Conservation (phyloP, 2,113 vertebrate species). For the Acrocephalus arundinaceus region DNA sequence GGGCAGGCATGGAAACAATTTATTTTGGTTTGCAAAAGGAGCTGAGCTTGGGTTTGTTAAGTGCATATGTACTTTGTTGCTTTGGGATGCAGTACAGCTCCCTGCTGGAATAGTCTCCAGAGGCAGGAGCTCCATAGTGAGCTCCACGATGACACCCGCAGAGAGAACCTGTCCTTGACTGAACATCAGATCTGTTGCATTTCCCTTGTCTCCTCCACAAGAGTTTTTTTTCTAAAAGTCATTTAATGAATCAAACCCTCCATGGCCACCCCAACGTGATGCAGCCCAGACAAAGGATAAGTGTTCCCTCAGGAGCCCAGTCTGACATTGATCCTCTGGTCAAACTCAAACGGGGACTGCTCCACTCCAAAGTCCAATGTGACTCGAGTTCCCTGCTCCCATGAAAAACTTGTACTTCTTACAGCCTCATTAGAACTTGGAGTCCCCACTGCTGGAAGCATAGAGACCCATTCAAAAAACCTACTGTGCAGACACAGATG, state of each 20-base stretch:
- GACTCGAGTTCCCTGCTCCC: neutral
- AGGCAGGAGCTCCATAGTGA: neutral
- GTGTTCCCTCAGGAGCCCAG: neutral
- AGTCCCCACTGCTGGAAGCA: neutral
- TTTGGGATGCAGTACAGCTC: neutral
- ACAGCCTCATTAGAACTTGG: neutral
- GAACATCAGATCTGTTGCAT: neutral
- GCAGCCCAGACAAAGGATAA: neutral
- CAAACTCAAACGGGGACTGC: neutral
- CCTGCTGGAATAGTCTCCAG: neutral
- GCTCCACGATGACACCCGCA: neutral
- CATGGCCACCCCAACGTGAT: neutral
- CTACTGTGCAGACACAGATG: neutral
- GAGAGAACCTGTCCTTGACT: neutral
- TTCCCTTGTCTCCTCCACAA: neutral
- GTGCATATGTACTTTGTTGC: neutral
- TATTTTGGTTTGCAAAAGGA: constrained; percentile 32
- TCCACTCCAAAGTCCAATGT: neutral
- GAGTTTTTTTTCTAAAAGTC: neutral
- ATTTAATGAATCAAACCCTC: neutral
- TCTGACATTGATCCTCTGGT: neutral
- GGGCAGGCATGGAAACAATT: constrained; percentile 46
- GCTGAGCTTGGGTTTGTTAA: neutral
- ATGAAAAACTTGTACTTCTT: neutral
- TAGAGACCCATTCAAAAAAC: neutral